Percentiles rank a stretch among this genome's conserved stretches.
These are phyloP conservation scores for Denticeps clupeoides DNA, from an alignment of 2,797 vertebrate genomes.

Conservation along the genomic window DNA sequence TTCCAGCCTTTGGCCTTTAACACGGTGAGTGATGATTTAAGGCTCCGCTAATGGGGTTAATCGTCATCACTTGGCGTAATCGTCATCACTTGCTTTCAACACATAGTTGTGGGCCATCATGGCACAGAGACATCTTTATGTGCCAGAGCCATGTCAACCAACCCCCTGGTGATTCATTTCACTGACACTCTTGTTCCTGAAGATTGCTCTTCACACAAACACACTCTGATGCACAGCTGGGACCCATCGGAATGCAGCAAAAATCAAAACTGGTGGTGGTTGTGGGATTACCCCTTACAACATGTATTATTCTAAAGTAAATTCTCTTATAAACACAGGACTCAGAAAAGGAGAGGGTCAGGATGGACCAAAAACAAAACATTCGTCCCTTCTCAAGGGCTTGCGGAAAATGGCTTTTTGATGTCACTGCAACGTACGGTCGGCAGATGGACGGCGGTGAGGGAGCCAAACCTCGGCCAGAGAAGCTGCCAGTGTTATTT, in stretches of 20 bases:
- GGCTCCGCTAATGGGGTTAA: slow-evolving; percentile 52
- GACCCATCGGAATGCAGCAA: slow-evolving; percentile 50
- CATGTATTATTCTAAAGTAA: slow-evolving; percentile 58
- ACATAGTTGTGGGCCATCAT: slow-evolving; percentile 50
- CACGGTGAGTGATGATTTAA: slow-evolving; percentile 44
- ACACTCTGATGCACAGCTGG: slow-evolving; percentile 54
- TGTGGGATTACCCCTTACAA: slow-evolving; percentile 51
- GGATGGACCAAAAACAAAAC: slow-evolving; percentile 48
- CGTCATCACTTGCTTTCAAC: slow-evolving; percentile 45
- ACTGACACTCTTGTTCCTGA: slow-evolving; percentile 58
- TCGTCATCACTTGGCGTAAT: slow-evolving; percentile 50
- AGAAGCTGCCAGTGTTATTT: slow-evolving; percentile 39
- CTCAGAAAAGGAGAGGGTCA: slow-evolving; percentile 46
- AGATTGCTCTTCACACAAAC: slow-evolving; percentile 56
- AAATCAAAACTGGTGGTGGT: slow-evolving; percentile 45
- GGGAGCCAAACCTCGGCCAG: slow-evolving; percentile 33
- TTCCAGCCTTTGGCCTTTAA: background rate
- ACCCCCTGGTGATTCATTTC: slow-evolving; percentile 50
- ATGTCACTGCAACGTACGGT: slow-evolving; percentile 39
- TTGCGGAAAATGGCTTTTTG: slow-evolving; percentile 45
- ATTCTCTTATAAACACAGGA: slow-evolving; percentile 53
- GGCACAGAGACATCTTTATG: slow-evolving; percentile 44
- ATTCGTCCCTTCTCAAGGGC: slow-evolving; percentile 39
- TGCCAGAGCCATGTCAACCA: slow-evolving; percentile 48
- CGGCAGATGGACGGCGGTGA: slow-evolving; percentile 24